Evolutionary conservation across 2,113 vertebrate genomes (phyloP).

Genomic region (Mormoops blainvillei): DNA sequence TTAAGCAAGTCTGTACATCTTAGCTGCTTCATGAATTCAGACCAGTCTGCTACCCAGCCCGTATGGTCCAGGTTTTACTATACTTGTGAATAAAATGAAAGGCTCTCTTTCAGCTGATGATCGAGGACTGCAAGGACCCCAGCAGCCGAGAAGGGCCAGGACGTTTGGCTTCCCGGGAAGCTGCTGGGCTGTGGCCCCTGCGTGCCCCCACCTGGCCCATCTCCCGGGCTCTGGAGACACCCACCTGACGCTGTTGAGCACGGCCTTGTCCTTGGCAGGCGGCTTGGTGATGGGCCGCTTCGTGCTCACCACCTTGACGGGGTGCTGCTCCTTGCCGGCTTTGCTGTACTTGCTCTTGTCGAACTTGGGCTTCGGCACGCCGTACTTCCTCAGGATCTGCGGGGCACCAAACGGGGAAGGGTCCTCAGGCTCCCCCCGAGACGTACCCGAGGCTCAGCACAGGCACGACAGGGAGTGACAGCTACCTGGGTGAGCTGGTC

Average conservation of each 20-base stretch:
- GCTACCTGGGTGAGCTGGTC: constrained; percentile 96
- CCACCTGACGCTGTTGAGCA: constrained; percentile 94
- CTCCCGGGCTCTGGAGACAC: not conserved
- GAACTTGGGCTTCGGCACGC: constrained; percentile 89
- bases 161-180: rapidly evolving
- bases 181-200: not conserved
- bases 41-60: not conserved
- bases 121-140: rapidly evolving
- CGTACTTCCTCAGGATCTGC: constrained; percentile 95
- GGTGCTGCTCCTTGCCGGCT: constrained; percentile 95
- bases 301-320: constrained; percentile 95
- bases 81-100: not conserved
- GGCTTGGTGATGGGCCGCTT: constrained; percentile 94
- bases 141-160: not conserved
- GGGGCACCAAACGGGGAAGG: not conserved
- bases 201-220: rapidly evolving
- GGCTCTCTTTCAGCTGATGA: rapidly evolving
- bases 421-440: not conserved
- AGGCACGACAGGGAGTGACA: rapidly evolving
- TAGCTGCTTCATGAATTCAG: not conserved
- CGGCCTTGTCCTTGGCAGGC: constrained; percentile 92
- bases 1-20: not conserved
- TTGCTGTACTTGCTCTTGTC: constrained; percentile 98
- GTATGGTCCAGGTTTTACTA: not conserved
- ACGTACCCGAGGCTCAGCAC: rapidly evolving